A percentile compares a stretch with the other conserved stretches of the same genome.
Evolutionary conservation across 2,113 vertebrate species (phyloP).

Genomic region (Poecile atricapillus): DNA sequence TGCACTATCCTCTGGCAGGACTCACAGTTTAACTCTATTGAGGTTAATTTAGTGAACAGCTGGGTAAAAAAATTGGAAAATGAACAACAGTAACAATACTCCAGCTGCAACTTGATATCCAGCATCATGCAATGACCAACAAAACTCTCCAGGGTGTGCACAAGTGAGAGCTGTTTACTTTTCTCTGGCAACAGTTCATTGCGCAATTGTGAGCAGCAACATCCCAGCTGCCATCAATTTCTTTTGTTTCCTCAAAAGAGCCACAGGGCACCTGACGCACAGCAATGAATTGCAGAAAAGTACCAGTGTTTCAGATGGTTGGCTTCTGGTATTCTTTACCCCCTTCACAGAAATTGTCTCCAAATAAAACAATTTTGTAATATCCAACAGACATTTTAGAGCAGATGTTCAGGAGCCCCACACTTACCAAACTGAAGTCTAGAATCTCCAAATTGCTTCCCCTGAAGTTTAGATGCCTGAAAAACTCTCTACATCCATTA

Average conservation of each 20-base stretch:
- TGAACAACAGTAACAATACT: background rate
- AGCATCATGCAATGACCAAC: background rate
- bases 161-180: background rate
- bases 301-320: background rate
- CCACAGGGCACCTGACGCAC: background rate
- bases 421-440: background rate
- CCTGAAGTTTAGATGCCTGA: background rate
- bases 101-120: background rate
- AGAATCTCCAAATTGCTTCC: background rate
- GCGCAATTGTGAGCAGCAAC: background rate
- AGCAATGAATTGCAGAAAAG: background rate
- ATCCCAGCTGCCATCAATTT: background rate
- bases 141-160: rapidly evolving
- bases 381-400: background rate
- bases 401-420: background rate
- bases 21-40: background rate
- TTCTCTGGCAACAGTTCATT: background rate
- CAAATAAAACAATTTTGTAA: background rate
- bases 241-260: background rate
- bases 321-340: background rate
- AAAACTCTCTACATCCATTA: background rate
- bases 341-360: background rate
- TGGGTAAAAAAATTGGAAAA: background rate
- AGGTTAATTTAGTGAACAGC: background rate
- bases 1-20: background rate